phyloP scores from a whole-genome alignment of 92 coral and sea anemone genomes.

The Isaurus tuberculatus region DNA sequence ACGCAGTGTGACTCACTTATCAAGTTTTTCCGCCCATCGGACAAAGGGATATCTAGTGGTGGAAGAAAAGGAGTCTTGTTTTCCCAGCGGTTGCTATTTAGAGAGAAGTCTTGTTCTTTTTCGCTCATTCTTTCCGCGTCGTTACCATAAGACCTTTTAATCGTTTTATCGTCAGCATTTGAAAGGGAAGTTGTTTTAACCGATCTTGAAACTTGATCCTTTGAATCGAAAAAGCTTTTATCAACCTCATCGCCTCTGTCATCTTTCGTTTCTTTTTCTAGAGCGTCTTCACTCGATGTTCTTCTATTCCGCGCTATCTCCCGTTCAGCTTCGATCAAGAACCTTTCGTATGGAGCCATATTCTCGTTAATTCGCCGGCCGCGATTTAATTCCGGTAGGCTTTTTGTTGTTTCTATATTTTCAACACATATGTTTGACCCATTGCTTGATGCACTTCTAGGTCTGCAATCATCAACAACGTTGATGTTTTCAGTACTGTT shows the following conservation, averaged over 20 bases:
- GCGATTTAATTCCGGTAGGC: constrained; percentile 23
- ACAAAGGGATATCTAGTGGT: neutral
- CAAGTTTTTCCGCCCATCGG: neutral
- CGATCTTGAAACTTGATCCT: neutral
- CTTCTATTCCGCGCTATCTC: constrained; percentile 21
- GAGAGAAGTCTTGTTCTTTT: neutral
- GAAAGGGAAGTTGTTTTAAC: neutral
- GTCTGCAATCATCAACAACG: neutral
- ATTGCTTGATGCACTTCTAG: neutral
- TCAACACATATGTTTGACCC: neutral
- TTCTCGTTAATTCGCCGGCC: constrained; percentile 36
- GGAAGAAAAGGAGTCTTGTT: neutral
- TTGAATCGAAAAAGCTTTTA: neutral
- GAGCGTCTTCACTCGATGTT: neutral
- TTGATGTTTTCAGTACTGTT: neutral
- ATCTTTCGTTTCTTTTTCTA: neutral
- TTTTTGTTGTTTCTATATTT: neutral
- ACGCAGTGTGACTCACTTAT: neutral
- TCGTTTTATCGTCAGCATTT: neutral
- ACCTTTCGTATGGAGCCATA: constrained; percentile 43
- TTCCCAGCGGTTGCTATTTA: neutral
- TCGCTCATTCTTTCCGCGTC: neutral
- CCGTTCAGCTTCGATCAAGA: constrained; percentile 30
- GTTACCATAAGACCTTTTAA: neutral
- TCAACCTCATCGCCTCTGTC: neutral